Percentiles rank a stretch among this genome's conserved stretches.
Evolutionary conservation across 92 coral and sea anemone species (phyloP).

Genomic region (Heteractis magnifica): DNA sequence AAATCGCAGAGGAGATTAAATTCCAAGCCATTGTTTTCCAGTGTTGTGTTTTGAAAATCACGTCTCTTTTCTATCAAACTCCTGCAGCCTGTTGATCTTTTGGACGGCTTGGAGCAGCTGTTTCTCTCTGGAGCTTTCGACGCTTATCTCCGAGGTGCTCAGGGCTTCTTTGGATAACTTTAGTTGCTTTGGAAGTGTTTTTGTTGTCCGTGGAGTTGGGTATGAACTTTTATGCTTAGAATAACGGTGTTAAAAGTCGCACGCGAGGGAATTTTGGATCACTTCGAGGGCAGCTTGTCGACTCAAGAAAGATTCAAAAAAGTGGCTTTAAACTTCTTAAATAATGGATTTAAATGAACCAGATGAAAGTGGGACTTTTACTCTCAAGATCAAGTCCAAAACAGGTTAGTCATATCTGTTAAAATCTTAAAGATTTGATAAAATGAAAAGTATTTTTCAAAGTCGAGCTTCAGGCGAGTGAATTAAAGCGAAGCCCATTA

Average conservation of each 20-base stretch:
- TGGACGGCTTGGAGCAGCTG: conserved; percentile 23
- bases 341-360: conserved; percentile 51
- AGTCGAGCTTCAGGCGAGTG: background rate
- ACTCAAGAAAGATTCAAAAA: background rate
- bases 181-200: background rate
- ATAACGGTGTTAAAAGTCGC: conserved; percentile 13
- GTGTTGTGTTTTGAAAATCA: background rate
- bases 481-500: background rate
- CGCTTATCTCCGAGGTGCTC: background rate
- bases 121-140: background rate
- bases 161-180: background rate
- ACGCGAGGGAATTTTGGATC: conserved; percentile 6
- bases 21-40: background rate
- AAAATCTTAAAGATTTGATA: background rate
- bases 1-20: background rate
- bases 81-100: conserved; percentile 33
- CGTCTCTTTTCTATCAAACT: background rate
- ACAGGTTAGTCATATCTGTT: conserved; percentile 53
- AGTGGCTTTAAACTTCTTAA: conserved; percentile 16
- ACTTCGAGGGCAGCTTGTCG: background rate
- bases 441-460: background rate
- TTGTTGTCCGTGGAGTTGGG: background rate
- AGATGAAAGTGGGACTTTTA: conserved; percentile 72
- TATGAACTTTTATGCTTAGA: background rate
- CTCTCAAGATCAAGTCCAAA: conserved; percentile 77